Evolutionary conservation across 2,113 vertebrate genomes (phyloP), one percentile per base, ranked within the genome.

Genomic region (Pterocles orientalis): DNA sequence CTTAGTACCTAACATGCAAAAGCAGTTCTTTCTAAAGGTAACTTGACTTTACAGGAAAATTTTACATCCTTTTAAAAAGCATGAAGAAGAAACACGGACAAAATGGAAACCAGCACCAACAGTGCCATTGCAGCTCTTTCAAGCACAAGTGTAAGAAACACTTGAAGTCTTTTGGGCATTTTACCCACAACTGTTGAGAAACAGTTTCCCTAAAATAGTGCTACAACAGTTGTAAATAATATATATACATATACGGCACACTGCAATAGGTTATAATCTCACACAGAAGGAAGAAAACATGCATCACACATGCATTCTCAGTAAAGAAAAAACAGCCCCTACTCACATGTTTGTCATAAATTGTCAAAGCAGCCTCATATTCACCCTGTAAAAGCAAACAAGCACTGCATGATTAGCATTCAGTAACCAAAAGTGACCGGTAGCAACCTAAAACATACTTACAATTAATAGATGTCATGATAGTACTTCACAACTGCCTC

Each of bases 301-400:
- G 0, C 10, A 36, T 31, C 1, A 0, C 4, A 6, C 47, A n/a
- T n/a, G n/a, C 3, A 0, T 50, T 21, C 34, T 78, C 51, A 43
- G 43, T 18, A 72, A 79, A 68, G 9, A 18, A 53, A 47, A 82
- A 54, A 18, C 51, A 39, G 43, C 25, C 19, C 3, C 20, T 73
- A 99, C 99, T 98, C 85, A 99, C 99, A 47, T 99, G 98, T 19
- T 94, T 69, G 47, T 99, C 99, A 34, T 97, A 99, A 82, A 99
- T 98, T 26, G 98, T 97, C 97, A 99, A 84, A 9, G 99, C 99
- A 3, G 98, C 98, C 91, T 99, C 99, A 23, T 99, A 98, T 9
- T 99, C 98, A 21, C 98, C 99, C 99, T 99, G 97, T 25, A 94
- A 96, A 96, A 87, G 61, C 68, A 95, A 90, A 84, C 2, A 4